A percentile compares a stretch with the other conserved stretches of the same genome.
Evolutionary conservation across 2,888 invertebrate species (phyloP).

Genomic region (Drosophila phalerata): DNA sequence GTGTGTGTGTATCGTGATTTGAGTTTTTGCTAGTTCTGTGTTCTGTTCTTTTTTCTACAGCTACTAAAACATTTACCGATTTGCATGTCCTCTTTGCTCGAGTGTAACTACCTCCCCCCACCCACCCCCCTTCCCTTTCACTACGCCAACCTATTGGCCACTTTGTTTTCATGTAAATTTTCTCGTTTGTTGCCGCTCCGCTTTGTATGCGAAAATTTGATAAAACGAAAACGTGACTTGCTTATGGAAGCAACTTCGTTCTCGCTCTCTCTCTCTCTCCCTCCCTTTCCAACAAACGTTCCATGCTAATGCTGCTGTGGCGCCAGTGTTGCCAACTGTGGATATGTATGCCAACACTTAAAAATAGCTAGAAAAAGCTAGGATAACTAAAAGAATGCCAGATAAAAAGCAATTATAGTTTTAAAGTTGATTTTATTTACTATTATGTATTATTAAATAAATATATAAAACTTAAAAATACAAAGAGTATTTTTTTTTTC

Average conservation of each 20-base stretch:
- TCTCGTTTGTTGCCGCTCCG: slow-evolving; percentile 48
- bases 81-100: slow-evolving; percentile 47
- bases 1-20: slow-evolving; percentile 32
- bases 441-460: no score
- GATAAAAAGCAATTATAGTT: no score
- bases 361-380: no score
- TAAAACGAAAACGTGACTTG: slow-evolving; percentile 82
- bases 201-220: slow-evolving; percentile 77
- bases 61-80: slow-evolving; percentile 58
- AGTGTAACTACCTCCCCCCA: background rate
- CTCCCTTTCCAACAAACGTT: background rate
- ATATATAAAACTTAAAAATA: no score
- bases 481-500: no score
- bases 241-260: slow-evolving; percentile 52
- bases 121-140: background rate
- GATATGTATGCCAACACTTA: no score
- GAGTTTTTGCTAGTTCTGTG: slow-evolving; percentile 57
- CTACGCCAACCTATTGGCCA: slow-evolving; percentile 8
- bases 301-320: slow-evolving; percentile 17
- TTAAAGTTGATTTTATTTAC: no score
- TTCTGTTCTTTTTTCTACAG: slow-evolving; percentile 28
- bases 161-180: slow-evolving; percentile 74
- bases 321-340: no score
- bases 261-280: slow-evolving; percentile 2
- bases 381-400: no score